phyloP scores from a whole-genome alignment of 2,888 invertebrate species.

The Carterocephalus palaemon region DNA sequence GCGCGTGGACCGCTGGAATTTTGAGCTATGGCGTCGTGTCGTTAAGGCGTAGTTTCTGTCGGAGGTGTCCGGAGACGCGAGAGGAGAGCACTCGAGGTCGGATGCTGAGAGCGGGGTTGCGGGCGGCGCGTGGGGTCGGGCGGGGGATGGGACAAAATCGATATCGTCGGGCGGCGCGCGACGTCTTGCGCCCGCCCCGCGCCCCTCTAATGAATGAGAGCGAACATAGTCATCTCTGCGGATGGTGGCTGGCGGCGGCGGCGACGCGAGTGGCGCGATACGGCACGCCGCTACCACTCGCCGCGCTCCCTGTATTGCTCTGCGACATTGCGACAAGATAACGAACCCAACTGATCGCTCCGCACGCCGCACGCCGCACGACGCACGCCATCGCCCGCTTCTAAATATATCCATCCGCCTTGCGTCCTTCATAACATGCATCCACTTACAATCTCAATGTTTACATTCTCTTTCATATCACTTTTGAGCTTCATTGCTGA shows the following conservation, averaged over 20 bases:
- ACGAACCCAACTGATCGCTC: conserved; percentile 49
- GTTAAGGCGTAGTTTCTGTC: conserved; percentile 75
- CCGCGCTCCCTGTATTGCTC: conserved; percentile 47
- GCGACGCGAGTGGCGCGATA: no score
- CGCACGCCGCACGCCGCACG: conserved; percentile 25
- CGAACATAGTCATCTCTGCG: conserved; percentile 75
- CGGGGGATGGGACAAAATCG: conserved; percentile 73
- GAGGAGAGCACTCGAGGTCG: conserved; percentile 78
- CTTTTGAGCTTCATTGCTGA: no score
- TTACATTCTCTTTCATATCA: conserved; percentile 10
- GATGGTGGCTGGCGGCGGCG: conserved; percentile 69
- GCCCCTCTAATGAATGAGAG: conserved; percentile 77
- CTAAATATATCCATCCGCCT: conserved; percentile 16
- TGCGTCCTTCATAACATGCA: conserved; percentile 5
- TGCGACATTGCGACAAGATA: conserved; percentile 49
- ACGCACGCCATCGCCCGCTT: conserved; percentile 7
- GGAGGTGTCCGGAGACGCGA: conserved; percentile 76
- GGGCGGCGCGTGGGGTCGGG: conserved; percentile 53
- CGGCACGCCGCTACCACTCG: conserved; percentile 52
- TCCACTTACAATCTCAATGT: background rate
- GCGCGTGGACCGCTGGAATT: conserved; percentile 53
- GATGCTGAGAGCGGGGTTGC: conserved; percentile 72
- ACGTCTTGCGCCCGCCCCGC: conserved; percentile 68
- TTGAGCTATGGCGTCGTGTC: conserved; percentile 71
- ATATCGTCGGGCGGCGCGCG: conserved; percentile 77